These are phyloP conservation scores for Drosophila nr. perissopoda DNA, from an alignment of 2,888 invertebrate genomes.

Conservation along the genomic window DNA sequence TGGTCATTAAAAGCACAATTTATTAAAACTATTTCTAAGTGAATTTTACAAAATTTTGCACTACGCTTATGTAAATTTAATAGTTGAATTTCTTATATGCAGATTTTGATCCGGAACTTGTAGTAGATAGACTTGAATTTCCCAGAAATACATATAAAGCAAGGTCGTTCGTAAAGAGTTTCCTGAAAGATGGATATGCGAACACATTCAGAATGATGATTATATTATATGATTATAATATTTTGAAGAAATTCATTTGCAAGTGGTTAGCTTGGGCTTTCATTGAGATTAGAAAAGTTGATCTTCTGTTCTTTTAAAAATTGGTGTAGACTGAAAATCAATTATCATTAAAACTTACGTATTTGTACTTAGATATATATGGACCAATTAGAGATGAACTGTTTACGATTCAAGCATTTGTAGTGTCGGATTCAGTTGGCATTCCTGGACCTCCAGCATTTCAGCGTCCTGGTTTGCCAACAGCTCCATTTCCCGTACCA, in stretches of 20 bases:
- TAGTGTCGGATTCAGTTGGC: neutral
- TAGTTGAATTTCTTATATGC: neutral
- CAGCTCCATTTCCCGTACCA: neutral
- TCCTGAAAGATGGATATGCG: conserved; percentile 55
- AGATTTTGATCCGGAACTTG: conserved; percentile 2
- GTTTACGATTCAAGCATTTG: rapidly evolving
- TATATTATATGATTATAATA: neutral
- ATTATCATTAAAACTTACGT: neutral
- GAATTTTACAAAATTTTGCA: neutral
- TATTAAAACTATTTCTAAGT: neutral
- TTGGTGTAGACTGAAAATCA: neutral
- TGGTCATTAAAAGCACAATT: neutral
- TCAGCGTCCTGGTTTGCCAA: neutral
- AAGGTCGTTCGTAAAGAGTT: conserved; percentile 35
- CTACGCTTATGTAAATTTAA: neutral
- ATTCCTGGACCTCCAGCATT: neutral
- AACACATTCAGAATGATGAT: conserved; percentile 13
- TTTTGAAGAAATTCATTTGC: neutral
- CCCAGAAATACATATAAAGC: neutral
- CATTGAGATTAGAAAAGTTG: neutral
- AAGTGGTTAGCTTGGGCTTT: neutral
- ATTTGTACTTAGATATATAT: neutral
- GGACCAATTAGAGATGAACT: neutral
- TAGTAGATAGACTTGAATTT: conserved; percentile 3
- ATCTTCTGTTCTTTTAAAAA: neutral